Conservation (phyloP, 2,888 invertebrate species). For the Trichacis sp. region DNA sequence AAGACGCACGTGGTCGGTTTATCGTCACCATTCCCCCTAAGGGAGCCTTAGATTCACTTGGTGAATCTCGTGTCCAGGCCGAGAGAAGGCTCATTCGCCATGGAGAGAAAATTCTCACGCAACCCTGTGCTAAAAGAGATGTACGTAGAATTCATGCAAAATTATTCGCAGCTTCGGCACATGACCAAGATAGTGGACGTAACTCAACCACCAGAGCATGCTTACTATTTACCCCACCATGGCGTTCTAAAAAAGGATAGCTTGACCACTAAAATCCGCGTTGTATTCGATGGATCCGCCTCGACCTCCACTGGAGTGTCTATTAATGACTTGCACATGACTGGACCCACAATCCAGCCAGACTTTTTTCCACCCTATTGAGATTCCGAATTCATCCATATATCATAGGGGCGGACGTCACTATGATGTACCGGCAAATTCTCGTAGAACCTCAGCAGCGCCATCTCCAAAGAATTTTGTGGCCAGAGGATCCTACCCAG, state of each 20-base stretch:
- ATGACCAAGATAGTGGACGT: neutral
- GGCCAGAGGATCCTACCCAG: too few relatives aligned
- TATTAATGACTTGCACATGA: constrained; percentile 42
- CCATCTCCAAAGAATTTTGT: too few relatives aligned
- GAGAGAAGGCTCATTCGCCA: neutral
- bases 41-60: too few relatives aligned
- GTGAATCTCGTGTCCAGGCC: neutral
- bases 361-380: constrained; percentile 37
- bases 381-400: constrained; percentile 37
- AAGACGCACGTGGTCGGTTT: too few relatives aligned
- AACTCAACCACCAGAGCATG: too few relatives aligned
- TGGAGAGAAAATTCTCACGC: constrained; percentile 2
- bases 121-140: neutral
- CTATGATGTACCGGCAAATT: too few relatives aligned
- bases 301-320: constrained; percentile 40
- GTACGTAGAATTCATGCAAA: constrained; percentile 10
- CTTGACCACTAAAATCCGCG: constrained; percentile 48
- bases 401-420: constrained; percentile 44
- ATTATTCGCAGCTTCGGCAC: constrained; percentile 7
- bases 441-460: too few relatives aligned
- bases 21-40: too few relatives aligned
- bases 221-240: constrained; percentile 50
- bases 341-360: constrained; percentile 43
- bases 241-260: constrained; percentile 42
- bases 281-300: constrained; percentile 52